Conservation (phyloP, 2,888 invertebrate species). For the Phalera bucephala region DNA sequence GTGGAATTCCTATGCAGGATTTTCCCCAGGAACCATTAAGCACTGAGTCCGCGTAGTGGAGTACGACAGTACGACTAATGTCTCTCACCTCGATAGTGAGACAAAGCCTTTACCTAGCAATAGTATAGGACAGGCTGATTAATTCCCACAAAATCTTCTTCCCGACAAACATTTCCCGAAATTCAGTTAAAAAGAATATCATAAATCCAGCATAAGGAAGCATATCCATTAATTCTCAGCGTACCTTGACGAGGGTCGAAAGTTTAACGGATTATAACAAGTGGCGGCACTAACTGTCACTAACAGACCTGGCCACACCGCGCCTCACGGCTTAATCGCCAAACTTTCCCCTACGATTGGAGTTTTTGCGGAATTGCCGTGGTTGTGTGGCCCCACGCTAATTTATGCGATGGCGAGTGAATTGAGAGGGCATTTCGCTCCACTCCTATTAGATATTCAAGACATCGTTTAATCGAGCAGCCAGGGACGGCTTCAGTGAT, state of each 20-base stretch:
- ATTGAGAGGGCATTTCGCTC: constrained; percentile 58
- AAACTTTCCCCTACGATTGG: constrained; percentile 79
- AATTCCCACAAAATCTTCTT: no score
- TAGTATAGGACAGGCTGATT: no score
- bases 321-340: constrained; percentile 81
- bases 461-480: constrained; percentile 73
- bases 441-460: constrained; percentile 74
- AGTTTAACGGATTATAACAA: constrained; percentile 81
- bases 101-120: no score
- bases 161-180: no score
- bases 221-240: constrained; percentile 72
- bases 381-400: constrained; percentile 63
- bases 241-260: constrained; percentile 80
- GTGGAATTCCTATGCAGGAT: no score
- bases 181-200: constrained; percentile 47
- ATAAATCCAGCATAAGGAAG: constrained; percentile 67
- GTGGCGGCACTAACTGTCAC: constrained; percentile 81
- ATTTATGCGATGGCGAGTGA: constrained; percentile 74
- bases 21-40: no score
- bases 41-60: no score
- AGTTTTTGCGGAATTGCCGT: constrained; percentile 77
- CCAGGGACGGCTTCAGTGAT: constrained; percentile 21
- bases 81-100: no score
- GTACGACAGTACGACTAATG: no score
- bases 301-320: constrained; percentile 75